Base-by-base conservation (phyloP, 2,113 vertebrate species). In the Equus quagga region DNA sequence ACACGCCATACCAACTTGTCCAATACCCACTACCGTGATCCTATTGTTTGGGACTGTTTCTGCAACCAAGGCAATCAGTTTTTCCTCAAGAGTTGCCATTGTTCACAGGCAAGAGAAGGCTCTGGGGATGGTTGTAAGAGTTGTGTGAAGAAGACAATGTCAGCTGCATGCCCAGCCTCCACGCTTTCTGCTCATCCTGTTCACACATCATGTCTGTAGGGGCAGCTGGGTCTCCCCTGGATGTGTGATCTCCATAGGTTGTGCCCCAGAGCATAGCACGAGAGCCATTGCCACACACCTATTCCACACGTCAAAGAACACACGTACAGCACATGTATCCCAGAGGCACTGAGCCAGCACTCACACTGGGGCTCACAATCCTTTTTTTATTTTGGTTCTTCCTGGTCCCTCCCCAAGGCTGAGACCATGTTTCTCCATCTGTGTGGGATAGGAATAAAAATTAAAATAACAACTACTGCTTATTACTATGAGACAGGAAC, bases 31-130 rank as follows among this genome's bases (percentile, higher is more conserved):
- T 96, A 98, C 96, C 0, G 98, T 98, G 96, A 99, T 99, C 97
- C 99, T 99, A 98, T 98, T 99, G 98, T 98, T 99, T 13, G 99
- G 99, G 1, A 84, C 62, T 0, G 98, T 90, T 2, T 96, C 94
- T 0, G 98, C 97, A 46, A 99, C 7, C 0, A 99, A 95, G 8
- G 98, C 98, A 44, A 99, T 99, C 88, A 99, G 99, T 92, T 99
- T 99, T 91, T 99, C 98, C 95, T 99, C 98, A 11, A 99, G 98
- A 12, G 99, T 99, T 4, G 99, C 99, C 99, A 99, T 99, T 94
- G 93, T 97, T 24, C 23, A 75, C 98, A 99, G 99, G 94, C 44
- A 24, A 46, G 49, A 64, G 73, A n/a, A 54, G 94, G 13, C 12
- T 44, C 58, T 21, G 26, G 46, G 36, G 73, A 44, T 1, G 13